Evolutionary conservation across 2,888 invertebrate genomes (phyloP).

Genomic region (Sphaerophoria taeniata): DNA sequence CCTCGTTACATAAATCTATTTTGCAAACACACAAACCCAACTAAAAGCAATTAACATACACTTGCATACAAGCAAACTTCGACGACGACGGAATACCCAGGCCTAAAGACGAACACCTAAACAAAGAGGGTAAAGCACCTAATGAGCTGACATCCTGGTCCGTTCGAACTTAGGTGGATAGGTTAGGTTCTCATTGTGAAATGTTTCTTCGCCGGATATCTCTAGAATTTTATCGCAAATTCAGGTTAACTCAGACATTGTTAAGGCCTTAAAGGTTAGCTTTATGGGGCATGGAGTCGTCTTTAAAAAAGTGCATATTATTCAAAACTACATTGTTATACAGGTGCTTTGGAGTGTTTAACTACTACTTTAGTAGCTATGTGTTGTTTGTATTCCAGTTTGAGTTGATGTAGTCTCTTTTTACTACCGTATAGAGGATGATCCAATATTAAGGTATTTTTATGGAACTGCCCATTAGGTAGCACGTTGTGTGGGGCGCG

Average conservation of each 20-base stretch:
- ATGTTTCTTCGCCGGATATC: constrained; percentile 27
- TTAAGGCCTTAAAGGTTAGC: constrained; percentile 20
- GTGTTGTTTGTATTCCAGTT: constrained; percentile 26
- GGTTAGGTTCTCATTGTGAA: neutral
- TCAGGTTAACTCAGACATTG: constrained; percentile 59
- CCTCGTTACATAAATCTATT: constrained; percentile 56
- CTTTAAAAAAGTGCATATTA: too few species aligned
- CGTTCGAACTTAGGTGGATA: constrained; percentile 1
- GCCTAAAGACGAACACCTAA: constrained; percentile 25
- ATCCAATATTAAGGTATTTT: too few species aligned
- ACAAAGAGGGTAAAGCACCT: constrained; percentile 46
- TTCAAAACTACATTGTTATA: too few species aligned
- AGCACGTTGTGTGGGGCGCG: too few species aligned
- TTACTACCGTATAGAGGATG: constrained; percentile 10
- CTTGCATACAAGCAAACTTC: constrained; percentile 4
- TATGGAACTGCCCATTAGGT: too few species aligned
- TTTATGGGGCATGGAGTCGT: too few species aligned
- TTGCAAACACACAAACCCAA: constrained; percentile 46
- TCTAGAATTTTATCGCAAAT: constrained; percentile 54
- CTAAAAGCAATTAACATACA: constrained; percentile 36
- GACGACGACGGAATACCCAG: neutral
- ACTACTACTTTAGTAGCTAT: constrained; percentile 5
- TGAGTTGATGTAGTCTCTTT: constrained; percentile 40
- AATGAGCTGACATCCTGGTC: constrained; percentile 59
- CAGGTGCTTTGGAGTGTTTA: neutral